Evolutionary conservation across 2,113 vertebrate species (phyloP).

Genomic region (Mugil cephalus): DNA sequence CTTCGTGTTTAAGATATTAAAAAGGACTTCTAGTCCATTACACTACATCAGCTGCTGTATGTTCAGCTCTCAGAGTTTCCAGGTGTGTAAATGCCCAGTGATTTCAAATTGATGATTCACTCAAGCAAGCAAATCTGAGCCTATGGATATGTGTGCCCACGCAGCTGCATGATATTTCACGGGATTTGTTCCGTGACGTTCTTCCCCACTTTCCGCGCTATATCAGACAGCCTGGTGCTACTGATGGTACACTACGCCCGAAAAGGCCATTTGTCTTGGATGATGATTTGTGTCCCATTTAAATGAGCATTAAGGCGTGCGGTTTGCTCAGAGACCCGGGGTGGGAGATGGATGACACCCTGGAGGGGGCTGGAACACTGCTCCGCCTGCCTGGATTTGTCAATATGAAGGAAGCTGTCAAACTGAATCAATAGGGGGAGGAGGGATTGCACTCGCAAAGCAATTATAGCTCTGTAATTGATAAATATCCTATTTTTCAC

Average conservation of each 20-base stretch:
- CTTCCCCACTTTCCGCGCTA: not conserved
- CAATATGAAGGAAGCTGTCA: conserved; percentile 71
- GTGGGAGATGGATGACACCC: conserved; percentile 67
- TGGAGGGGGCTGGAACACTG: conserved; percentile 49
- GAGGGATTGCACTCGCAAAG: conserved; percentile 59
- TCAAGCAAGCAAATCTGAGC: conserved; percentile 10
- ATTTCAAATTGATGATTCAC: not conserved
- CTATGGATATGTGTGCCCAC: conserved; percentile 25
- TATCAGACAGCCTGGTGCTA: conserved; percentile 5
- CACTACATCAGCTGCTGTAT: no score
- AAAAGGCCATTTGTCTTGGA: conserved; percentile 44
- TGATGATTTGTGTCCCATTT: conserved; percentile 75
- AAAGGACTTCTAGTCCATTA: no score
- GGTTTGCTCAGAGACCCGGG: conserved; percentile 57
- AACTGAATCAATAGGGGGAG: conserved; percentile 71
- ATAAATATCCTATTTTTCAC: conserved; percentile 66
- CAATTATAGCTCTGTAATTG: conserved; percentile 66
- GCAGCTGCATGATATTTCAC: not conserved
- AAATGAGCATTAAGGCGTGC: conserved; percentile 71
- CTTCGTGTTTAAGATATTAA: no score
- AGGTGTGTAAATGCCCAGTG: no score
- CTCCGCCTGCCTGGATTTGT: conserved; percentile 63
- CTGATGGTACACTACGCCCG: conserved; percentile 36
- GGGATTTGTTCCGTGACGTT: not conserved
- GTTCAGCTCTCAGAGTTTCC: not conserved